These are phyloP conservation scores for Lasioglossum lativentre DNA, from an alignment of 2,888 invertebrate genomes.

Conservation along the genomic window DNA sequence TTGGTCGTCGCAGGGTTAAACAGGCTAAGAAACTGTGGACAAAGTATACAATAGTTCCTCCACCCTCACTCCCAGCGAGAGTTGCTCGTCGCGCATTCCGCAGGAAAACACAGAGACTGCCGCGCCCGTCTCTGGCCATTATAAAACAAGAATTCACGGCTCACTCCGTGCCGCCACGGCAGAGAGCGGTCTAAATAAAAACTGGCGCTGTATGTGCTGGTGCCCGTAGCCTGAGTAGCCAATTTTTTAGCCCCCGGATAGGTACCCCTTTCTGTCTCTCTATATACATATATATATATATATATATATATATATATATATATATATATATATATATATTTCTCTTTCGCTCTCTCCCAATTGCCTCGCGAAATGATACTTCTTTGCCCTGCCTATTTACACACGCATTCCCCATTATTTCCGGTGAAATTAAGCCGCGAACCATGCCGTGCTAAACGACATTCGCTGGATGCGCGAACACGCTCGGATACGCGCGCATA, in stretches of 20 bases:
- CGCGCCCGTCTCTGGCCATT: not conserved
- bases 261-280: not conserved
- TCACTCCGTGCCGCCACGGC: not conserved
- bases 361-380: conserved; percentile 33
- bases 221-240: not conserved
- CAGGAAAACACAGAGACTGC: not conserved
- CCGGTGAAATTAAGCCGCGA: conserved; percentile 28
- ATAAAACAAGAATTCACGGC: conserved; percentile 8
- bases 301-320: too few relatives aligned
- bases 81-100: not conserved
- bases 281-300: too few relatives aligned
- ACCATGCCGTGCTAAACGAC: conserved; percentile 12
- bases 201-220: not conserved
- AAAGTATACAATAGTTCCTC: not conserved
- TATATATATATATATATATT: not conserved
- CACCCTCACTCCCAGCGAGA: not conserved
- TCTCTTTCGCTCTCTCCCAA: not conserved
- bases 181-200: conserved; percentile 1
- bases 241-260: not conserved
- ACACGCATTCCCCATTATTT: conserved; percentile 21
- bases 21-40: too few relatives aligned
- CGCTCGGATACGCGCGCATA: conserved; percentile 15
- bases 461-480: conserved; percentile 16
- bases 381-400: conserved; percentile 43
- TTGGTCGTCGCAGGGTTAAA: too few relatives aligned